Base-by-base conservation (phyloP, 2,888 invertebrate species). In the Schizotus pectinicornis region DNA sequence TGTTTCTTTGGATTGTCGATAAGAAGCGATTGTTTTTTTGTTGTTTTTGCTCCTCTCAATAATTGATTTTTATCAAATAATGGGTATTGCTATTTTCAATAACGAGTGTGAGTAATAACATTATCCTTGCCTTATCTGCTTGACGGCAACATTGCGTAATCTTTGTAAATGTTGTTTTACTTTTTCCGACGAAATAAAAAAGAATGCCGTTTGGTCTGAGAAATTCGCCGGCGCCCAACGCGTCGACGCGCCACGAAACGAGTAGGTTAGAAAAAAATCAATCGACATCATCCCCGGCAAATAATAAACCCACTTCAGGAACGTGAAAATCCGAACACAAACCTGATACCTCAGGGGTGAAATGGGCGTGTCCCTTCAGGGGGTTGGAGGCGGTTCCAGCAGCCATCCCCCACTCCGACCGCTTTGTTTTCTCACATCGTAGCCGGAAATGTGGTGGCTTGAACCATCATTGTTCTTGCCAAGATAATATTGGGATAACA, bases 381-480 rank as follows among this genome's bases (percentile, higher is more conserved):
- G 79, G 75, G 72, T 71, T 53, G 69, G 75, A 74, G 77, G 76
- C 76, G 75, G 82, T 57, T 38, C 48, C 43, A 53, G 41, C 60
- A 62, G 14, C 30, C 37, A 47, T 6, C 67, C 75, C 74, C 77
- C 77, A 76, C 75, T 67, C 67, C 71, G 65, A 78, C 75, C 78
- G 76, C 77, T 79, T 79, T 79, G 79, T 79, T 79, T 79, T 79
- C 77, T 68, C 77, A 75, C 75, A 75, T 73, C 76, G 77, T 75
- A 75, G 76, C 78, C 79, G 79, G 79, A 79, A 79, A 79, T 79
- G 79, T 76, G 79, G 79, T 79, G 74, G 77, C 78, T 77, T 79
- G 78, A 78, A 79, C 78, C 79, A 80, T 80, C 78, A 80, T 79
- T 79, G 80, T 79, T 79, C 77, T 79, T 78, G 77, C 70, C 80